Evolutionary conservation across 2,888 invertebrate species (phyloP).

Genomic region (Chrysomela aeneicollis): DNA sequence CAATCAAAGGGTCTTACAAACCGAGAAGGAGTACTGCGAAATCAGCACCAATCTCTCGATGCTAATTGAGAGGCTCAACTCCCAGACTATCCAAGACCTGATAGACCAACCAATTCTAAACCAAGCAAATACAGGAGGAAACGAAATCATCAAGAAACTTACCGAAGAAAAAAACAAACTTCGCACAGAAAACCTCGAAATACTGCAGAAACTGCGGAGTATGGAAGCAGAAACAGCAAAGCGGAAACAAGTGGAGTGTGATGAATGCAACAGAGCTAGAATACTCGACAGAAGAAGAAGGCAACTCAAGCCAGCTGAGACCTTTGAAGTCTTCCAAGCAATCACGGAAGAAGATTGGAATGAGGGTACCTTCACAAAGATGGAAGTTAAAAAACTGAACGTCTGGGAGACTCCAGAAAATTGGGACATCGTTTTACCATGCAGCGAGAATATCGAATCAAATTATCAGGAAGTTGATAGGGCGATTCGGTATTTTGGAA

Average conservation of each 20-base stretch:
- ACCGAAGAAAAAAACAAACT: not conserved
- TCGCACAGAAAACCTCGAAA: constrained; percentile 10
- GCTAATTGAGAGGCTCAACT: no score
- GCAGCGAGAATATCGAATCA: constrained; percentile 20
- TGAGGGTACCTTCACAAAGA: constrained; percentile 22
- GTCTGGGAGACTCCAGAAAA: constrained; percentile 36
- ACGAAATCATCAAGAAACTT: not conserved
- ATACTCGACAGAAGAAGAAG: constrained; percentile 15
- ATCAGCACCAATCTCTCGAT: no score
- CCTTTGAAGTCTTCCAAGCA: constrained; percentile 20
- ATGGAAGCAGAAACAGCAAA: constrained; percentile 14
- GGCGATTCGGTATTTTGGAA: constrained; percentile 28
- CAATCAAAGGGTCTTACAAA: no score
- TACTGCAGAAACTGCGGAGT: constrained; percentile 1
- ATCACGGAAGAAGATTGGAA: constrained; percentile 33
- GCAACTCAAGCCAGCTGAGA: constrained; percentile 17
- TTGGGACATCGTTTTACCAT: constrained; percentile 35
- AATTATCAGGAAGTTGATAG: constrained; percentile 15
- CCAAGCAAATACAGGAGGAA: no score
- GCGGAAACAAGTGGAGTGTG: constrained; percentile 2
- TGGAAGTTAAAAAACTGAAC: constrained; percentile 5
- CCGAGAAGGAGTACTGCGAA: no score
- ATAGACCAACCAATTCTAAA: no score
- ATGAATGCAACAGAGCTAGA: constrained; percentile 16
- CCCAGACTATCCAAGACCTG: no score